Percentiles rank a stretch among this genome's conserved stretches.
Evolutionary conservation across 1,140 invertebrate species (phyloP).

Genomic region (Caenorhabditis remanei): DNA sequence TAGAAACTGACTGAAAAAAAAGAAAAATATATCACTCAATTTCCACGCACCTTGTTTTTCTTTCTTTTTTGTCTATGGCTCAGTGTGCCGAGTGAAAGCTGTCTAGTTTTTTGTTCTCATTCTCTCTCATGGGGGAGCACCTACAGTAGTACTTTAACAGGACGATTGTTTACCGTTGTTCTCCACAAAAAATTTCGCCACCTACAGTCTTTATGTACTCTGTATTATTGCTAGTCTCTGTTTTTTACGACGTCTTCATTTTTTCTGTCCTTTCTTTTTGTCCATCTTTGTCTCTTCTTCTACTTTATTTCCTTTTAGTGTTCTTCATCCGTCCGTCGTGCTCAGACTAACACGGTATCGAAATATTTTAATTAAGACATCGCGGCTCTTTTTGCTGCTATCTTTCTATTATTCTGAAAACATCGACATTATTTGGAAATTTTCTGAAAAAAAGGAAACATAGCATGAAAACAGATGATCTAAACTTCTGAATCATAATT

Average conservation of each 20-base stretch:
- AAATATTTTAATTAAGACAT: slow-evolving; percentile 14
- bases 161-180: slow-evolving; percentile 54
- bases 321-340: neutral
- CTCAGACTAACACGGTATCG: neutral
- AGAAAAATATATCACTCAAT: neutral
- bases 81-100: neutral
- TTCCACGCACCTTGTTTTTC: slow-evolving; percentile 45
- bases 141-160: slow-evolving; percentile 56
- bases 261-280: neutral
- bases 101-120: slow-evolving; percentile 31
- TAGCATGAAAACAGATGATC: neutral
- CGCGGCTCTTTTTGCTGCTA: neutral
- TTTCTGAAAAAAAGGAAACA: neutral
- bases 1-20: neutral
- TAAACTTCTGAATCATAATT: neutral
- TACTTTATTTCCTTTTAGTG: neutral
- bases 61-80: neutral
- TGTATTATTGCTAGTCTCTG: neutral
- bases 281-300: neutral
- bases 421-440: neutral
- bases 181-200: slow-evolving; percentile 33
- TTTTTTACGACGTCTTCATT: neutral
- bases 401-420: neutral
- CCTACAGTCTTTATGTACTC: slow-evolving; percentile 23
- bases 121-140: slow-evolving; percentile 11